A percentile compares a stretch with the other conserved stretches of the same genome.
Evolutionary conservation across 2,888 invertebrate species (phyloP).

Genomic region (Phragmatobia fuliginosa): DNA sequence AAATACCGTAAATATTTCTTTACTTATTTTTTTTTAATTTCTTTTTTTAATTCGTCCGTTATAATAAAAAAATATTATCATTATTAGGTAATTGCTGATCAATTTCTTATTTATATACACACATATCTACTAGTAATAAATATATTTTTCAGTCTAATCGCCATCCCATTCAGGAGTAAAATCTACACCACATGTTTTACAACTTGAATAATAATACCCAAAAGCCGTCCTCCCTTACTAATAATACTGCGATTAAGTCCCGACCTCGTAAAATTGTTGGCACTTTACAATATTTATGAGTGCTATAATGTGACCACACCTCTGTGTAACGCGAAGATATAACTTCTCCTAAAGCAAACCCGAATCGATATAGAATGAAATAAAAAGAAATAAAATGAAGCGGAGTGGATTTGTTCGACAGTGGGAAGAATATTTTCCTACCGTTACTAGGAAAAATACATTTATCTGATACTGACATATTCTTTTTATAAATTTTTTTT

Average conservation of each 20-base stretch:
- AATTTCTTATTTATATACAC: too few relatives aligned
- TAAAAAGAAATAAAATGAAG: background rate
- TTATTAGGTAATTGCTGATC: too few relatives aligned
- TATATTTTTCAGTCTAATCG: too few relatives aligned
- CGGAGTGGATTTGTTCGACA: background rate
- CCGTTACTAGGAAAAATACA: background rate
- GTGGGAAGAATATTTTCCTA: background rate
- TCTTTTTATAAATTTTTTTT: too few relatives aligned
- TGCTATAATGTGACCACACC: background rate
- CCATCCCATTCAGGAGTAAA: background rate
- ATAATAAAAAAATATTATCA: too few relatives aligned
- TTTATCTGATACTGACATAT: background rate
- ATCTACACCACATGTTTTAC: background rate
- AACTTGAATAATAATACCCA: background rate
- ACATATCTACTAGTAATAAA: too few relatives aligned
- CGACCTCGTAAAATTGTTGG: background rate
- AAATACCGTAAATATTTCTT: too few relatives aligned
- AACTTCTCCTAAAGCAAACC: background rate
- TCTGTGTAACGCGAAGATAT: background rate
- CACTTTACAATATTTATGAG: background rate
- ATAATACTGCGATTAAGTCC: background rate
- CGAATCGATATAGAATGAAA: background rate
- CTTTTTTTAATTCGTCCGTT: too few relatives aligned
- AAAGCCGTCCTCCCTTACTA: background rate
- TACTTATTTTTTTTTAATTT: too few relatives aligned